Evolutionary conservation across 1,140 invertebrate genomes (phyloP), one percentile per base, ranked within the genome.

Genomic region (Aphidius gifuensis): DNA sequence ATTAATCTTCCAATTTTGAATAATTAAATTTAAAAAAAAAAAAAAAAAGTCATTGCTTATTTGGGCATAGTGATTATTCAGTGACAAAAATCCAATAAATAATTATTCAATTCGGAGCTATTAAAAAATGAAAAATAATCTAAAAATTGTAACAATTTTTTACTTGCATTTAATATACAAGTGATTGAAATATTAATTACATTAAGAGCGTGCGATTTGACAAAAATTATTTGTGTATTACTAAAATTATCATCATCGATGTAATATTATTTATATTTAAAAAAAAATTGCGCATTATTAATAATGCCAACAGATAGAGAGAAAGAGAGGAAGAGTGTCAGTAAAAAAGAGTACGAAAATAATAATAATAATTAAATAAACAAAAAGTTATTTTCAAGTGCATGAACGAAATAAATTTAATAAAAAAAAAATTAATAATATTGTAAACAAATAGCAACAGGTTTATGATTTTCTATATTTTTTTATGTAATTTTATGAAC

Each of bases 391-490:
- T 64, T 64, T 64, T 64, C 62, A 48, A 65, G 48, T 59, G 59
- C 51, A 61, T 65, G 55, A 43, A 49, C 59, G 59, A 61, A 44
- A 58, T 66, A 64, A 60, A 62, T 40, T 55, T 68, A 58, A 16
- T 16, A 64, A 53, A 61, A 61, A 60, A 57, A 61, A 66, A 60
- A 67, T 50, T 68, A 65, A 45, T 60, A 62, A 39, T 49, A 60
- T 60, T 49, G 64, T 56, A 62, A 58, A 55, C 45, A 59, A 68
- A 74, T 69, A 72, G 69, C 64, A 73, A 67, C 68, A 69, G 76
- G 72, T 72, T 80, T 79, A 79, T 79, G 78, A 79, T 79, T 80
- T 80, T 79, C 76, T 80, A 79, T 79, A 79, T 80, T 80, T 79
- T 80, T 80, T 79, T 80, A 80, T 80, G 72, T 79, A 79, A 79